Evolutionary conservation across 1,140 invertebrate species (phyloP).

Genomic region (Argopecten irradians): DNA sequence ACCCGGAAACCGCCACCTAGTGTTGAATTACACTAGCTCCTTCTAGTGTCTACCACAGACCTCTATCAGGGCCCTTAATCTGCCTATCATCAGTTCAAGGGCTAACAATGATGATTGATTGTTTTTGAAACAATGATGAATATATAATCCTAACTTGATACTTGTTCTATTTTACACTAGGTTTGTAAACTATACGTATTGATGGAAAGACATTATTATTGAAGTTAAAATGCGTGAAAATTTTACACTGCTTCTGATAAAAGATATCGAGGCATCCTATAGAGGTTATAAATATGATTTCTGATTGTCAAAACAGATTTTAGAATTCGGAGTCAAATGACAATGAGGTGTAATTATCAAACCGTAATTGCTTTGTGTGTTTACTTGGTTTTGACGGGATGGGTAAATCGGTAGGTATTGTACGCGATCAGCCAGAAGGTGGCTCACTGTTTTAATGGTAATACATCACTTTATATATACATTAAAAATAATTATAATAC

Average conservation of each 20-base stretch:
- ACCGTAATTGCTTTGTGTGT: neutral
- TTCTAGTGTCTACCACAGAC: neutral
- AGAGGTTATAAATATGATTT: neutral
- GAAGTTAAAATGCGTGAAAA: conserved; percentile 16
- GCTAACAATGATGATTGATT: neutral
- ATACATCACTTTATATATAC: conserved; percentile 17
- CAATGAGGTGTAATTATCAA: neutral
- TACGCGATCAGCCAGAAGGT: neutral
- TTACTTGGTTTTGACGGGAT: neutral
- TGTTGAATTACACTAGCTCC: neutral
- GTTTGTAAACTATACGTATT: neutral
- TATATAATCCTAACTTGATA: neutral
- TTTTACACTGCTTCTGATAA: neutral
- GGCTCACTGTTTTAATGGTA: neutral
- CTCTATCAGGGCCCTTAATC: neutral
- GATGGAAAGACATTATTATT: neutral
- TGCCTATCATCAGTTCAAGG: conserved; percentile 13
- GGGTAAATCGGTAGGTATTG: neutral
- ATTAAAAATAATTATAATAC: conserved; percentile 7
- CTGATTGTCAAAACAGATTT: neutral
- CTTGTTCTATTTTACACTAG: neutral
- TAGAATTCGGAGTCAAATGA: neutral
- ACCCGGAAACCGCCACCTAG: neutral
- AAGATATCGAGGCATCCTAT: neutral
- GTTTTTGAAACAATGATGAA: neutral